Base-by-base conservation (phyloP, 2,888 invertebrate species). In the Cremastinae sp. region DNA sequence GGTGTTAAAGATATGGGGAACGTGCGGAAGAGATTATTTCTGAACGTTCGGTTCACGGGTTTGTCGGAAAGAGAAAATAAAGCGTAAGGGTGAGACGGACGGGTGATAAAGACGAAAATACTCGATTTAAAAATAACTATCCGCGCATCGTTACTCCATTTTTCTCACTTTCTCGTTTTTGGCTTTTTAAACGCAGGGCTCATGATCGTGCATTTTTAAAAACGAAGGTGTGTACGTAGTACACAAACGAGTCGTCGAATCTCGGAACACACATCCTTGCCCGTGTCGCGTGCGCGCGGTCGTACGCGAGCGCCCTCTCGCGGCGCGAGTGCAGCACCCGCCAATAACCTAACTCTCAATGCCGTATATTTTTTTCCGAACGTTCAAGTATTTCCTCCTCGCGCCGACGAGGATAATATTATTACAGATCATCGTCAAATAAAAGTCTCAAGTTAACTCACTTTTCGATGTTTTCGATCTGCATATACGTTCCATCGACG, bases 61-160 rank as follows among this genome's bases (percentile, higher is more conserved):
- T 43, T 10, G 10, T 22, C n/a, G 28, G 18, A n/a, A 16, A 65
- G 10, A n/a, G 28, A 20, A 20, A 49, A 66, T 28, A 69, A 69
- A 59, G 49, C 28, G 51, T 18, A 16, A 68, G 38, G 34, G 12
- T 8, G 22, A 38, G 16, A 49, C 47, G 68, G 61, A 14, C 69
- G 18, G 34, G 51, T 53, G 61, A 70, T 61, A 51, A 53, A 70
- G 61, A 70, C 69, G 28, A 14, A 70, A 70, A 61, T 70, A 70
- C 51, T 34, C 7, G 10, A 12, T 20, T 41, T 70, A 70, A 51
- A 70, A 70, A 70, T 70, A 70, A 61, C 59, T 56, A 65, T 53
- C 41, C 38, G n/a, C 49, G 68, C 58, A 47, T 69, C 58, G 41
- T 49, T 36, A 59, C 58, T 64, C 49, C 49, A 14, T 9, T 47